These are phyloP conservation scores for Nannoperca australis DNA, from an alignment of 2,797 vertebrate genomes.

Conservation along the genomic window DNA sequence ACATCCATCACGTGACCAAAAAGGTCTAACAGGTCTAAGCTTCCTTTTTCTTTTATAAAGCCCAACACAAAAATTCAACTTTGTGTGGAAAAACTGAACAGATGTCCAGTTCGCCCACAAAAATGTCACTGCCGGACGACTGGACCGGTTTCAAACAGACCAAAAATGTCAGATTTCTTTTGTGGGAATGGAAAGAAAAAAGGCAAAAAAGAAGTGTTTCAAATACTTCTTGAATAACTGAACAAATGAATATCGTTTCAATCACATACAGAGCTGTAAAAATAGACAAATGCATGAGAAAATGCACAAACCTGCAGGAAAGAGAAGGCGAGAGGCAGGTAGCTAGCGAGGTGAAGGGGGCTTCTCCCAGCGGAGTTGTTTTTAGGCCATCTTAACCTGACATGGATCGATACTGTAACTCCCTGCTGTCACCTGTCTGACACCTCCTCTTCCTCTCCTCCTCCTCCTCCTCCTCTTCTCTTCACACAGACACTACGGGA, in stretches of 20 bases:
- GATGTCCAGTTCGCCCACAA: not conserved
- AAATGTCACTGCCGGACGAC: not conserved
- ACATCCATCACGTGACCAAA: not conserved
- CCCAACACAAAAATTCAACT: not conserved
- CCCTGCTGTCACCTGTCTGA: conserved; percentile 42
- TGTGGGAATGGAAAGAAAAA: not conserved
- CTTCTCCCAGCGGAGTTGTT: conserved; percentile 43
- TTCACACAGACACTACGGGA: conserved; percentile 19
- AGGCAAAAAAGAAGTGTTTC: not conserved
- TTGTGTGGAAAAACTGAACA: not conserved
- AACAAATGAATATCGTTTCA: not conserved
- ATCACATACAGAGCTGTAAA: not conserved
- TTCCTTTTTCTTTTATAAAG: not conserved
- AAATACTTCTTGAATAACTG: not conserved
- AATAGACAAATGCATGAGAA: not conserved
- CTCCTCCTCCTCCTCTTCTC: conserved; percentile 7
- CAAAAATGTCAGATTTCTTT: not conserved
- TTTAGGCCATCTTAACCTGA: conserved; percentile 49
- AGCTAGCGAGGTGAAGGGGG: conserved; percentile 31
- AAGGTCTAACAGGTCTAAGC: not conserved
- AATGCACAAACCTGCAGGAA: not conserved
- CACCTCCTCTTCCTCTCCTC: conserved; percentile 25
- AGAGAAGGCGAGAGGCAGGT: not conserved
- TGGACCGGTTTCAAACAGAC: not conserved
- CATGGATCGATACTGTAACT: conserved; percentile 59